Percentiles rank a stretch among this genome's conserved stretches.
Conservation (phyloP, 2,888 invertebrate genomes). For the Meiosimyza decipiens region DNA sequence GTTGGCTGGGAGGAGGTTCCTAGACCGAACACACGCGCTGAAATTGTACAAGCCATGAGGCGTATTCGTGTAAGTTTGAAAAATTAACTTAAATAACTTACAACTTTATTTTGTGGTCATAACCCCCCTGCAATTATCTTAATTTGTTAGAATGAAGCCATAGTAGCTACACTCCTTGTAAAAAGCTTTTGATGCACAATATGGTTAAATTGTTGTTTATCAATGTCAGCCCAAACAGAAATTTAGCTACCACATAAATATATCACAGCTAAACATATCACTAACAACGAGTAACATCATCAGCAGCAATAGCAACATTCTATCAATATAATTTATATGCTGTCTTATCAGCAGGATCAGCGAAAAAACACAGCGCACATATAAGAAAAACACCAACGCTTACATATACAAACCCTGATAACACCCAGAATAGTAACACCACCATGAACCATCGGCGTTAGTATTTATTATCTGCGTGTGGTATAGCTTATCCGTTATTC, state of each 20-base stretch:
- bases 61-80: slow-evolving; percentile 89
- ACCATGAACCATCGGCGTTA: neutral
- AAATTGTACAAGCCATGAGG: slow-evolving; percentile 99
- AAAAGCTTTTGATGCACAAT: too few species aligned
- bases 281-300: neutral
- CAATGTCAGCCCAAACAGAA: too few species aligned
- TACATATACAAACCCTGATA: neutral
- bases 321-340: slow-evolving; percentile 8
- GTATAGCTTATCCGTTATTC: neutral
- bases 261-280: neutral
- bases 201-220: too few species aligned
- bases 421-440: neutral
- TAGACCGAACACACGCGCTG: slow-evolving; percentile 93
- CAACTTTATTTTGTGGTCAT: too few species aligned
- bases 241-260: too few species aligned
- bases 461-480: neutral
- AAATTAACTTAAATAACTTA: neutral
- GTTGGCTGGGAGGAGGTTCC: slow-evolving; percentile 98
- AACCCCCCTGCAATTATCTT: too few species aligned
- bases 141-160: too few species aligned
- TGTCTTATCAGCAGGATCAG: slow-evolving; percentile 6
- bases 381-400: neutral
- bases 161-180: too few species aligned
- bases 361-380: neutral
- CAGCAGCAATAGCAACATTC: neutral